These are phyloP conservation scores for Lithobates sylvaticus DNA, from an alignment of 2,797 vertebrate species.

Conservation along the genomic window DNA sequence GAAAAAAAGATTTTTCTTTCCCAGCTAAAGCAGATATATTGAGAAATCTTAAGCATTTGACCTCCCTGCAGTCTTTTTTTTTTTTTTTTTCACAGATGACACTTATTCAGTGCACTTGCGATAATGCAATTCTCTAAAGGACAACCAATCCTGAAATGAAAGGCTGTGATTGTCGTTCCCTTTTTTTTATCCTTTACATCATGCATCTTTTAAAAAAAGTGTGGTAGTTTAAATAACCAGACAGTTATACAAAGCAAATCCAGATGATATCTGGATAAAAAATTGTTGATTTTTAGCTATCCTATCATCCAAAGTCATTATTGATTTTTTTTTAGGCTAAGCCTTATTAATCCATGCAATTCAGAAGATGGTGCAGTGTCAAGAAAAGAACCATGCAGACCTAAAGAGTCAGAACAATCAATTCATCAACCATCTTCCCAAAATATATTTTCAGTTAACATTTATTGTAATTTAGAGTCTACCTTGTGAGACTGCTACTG, in stretches of 20 bases:
- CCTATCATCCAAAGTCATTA: too few species aligned
- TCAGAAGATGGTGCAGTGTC: too few species aligned
- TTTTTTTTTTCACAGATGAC: conserved; percentile 69
- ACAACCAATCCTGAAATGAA: conserved; percentile 59
- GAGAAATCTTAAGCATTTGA: conserved; percentile 71
- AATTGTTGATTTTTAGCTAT: not conserved
- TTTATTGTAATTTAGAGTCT: too few species aligned
- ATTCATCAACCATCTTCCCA: too few species aligned
- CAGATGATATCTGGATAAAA: conserved; percentile 22
- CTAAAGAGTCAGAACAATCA: too few species aligned
- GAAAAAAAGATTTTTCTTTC: conserved; percentile 73
- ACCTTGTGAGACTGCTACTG: too few species aligned
- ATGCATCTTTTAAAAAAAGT: conserved; percentile 12
- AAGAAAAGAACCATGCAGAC: too few species aligned
- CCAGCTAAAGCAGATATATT: conserved; percentile 71
- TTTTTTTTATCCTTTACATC: not conserved
- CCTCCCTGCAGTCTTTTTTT: conserved; percentile 59
- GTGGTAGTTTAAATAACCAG: conserved; percentile 40
- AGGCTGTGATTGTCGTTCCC: conserved; percentile 31
- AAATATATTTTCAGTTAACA: too few species aligned
- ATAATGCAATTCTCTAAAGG: conserved; percentile 64
- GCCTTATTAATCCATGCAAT: too few species aligned
- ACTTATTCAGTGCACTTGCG: conserved; percentile 60
- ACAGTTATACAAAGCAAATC: conserved; percentile 25
- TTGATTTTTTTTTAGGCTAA: too few species aligned